phyloP scores from a whole-genome alignment of 2,113 vertebrate species.

The Paramormyrops kingsleyae region DNA sequence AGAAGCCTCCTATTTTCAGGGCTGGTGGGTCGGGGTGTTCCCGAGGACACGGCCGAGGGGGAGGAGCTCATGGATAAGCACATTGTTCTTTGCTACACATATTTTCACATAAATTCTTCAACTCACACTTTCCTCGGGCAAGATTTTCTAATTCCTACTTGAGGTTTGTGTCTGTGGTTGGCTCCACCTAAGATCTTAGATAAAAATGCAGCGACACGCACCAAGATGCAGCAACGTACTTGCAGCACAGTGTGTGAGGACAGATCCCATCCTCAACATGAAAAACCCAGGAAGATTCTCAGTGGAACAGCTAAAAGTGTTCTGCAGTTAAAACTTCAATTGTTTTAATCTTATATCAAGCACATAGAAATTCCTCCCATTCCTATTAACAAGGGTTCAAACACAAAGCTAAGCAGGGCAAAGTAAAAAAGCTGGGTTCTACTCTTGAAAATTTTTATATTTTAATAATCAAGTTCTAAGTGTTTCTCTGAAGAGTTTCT shows the following conservation, averaged over 20 bases:
- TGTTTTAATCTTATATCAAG: background rate
- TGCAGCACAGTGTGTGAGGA: background rate
- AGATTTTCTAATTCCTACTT: background rate
- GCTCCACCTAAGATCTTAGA: background rate
- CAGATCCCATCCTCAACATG: background rate
- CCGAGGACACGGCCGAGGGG: background rate
- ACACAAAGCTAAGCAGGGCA: background rate
- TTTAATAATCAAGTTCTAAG: background rate
- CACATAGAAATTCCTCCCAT: background rate
- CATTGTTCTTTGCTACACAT: background rate
- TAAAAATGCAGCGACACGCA: background rate
- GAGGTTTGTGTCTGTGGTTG: background rate
- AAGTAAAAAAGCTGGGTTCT: background rate
- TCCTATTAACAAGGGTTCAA: background rate
- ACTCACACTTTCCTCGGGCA: background rate
- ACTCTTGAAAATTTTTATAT: background rate
- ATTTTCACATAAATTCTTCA: background rate
- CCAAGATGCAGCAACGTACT: background rate
- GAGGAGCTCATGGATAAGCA: background rate
- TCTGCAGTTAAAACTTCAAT: background rate
- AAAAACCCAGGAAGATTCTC: background rate
- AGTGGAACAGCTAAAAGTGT: background rate
- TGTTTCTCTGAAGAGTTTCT: background rate
- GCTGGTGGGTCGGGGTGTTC: background rate
- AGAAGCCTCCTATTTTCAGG: background rate